Percentiles rank a stretch among this genome's conserved stretches.
phyloP scores from a whole-genome alignment of 2,113 vertebrate species.

The Hyla sarda region DNA sequence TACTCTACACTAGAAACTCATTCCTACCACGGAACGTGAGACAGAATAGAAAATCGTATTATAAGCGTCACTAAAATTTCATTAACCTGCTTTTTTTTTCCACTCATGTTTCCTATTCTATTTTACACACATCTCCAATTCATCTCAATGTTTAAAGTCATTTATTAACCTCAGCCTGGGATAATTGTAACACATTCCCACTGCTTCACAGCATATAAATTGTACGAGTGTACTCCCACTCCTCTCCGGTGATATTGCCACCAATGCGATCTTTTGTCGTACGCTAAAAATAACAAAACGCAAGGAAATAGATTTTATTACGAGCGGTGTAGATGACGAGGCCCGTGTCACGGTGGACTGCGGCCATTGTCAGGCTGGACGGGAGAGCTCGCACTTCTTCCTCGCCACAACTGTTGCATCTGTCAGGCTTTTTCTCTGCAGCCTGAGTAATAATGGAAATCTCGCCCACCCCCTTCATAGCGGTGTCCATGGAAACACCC shows the following conservation, averaged over 20 bases:
- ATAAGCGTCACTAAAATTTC: not conserved
- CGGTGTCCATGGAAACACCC: constrained; percentile 57
- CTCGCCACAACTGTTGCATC: constrained; percentile 30
- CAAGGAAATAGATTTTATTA: not conserved
- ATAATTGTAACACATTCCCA: constrained; percentile 9
- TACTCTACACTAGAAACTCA: not conserved
- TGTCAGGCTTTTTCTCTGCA: constrained; percentile 32
- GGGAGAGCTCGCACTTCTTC: constrained; percentile 48
- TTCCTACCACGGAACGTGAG: not conserved
- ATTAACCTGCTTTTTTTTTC: not conserved
- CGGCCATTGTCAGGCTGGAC: not conserved
- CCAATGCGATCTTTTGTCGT: not conserved
- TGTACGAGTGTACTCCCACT: constrained; percentile 15
- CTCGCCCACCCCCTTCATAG: constrained; percentile 37
- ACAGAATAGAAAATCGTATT: not conserved
- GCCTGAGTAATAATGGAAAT: constrained; percentile 42
- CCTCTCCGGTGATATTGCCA: not conserved
- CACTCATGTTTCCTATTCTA: not conserved
- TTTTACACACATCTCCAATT: constrained; percentile 16
- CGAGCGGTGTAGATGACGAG: not conserved
- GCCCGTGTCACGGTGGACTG: not conserved
- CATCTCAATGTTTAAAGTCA: constrained; percentile 23
- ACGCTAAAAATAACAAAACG: not conserved
- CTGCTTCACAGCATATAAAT: not conserved
- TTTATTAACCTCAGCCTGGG: constrained; percentile 23